Evolutionary conservation across 2,888 invertebrate species (phyloP).

Genomic region (Sisyra nigra): DNA sequence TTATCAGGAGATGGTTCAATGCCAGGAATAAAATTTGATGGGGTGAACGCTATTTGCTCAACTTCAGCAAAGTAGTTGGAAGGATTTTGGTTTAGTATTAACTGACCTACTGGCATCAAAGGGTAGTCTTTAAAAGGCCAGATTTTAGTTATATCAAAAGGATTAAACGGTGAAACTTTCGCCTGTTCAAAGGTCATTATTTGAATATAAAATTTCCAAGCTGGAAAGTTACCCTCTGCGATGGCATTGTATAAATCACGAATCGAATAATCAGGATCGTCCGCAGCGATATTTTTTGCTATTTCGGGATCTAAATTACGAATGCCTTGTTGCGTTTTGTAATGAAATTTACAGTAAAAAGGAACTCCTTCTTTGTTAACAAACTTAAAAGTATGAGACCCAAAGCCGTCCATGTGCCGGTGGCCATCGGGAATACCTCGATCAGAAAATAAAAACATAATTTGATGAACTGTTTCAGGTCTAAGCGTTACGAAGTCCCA

Average conservation of each 20-base stretch:
- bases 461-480: conserved; percentile 77
- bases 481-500: conserved; percentile 89
- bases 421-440: conserved; percentile 88
- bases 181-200: conserved; percentile 84
- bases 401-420: conserved; percentile 90
- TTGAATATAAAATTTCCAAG: conserved; percentile 72
- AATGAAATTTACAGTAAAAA: conserved; percentile 86
- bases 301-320: conserved; percentile 55
- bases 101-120: conserved; percentile 71
- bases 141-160: conserved; percentile 86
- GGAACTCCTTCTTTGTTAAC: conserved; percentile 34
- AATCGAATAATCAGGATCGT: conserved; percentile 79
- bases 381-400: conserved; percentile 85
- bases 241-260: conserved; percentile 86
- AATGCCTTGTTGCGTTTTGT: conserved; percentile 83
- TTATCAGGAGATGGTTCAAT: conserved; percentile 90
- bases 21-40: conserved; percentile 80
- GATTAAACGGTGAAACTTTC: conserved; percentile 60
- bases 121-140: conserved; percentile 85
- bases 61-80: conserved; percentile 88
- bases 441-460: conserved; percentile 73
- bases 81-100: conserved; percentile 78
- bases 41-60: conserved; percentile 84
- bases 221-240: conserved; percentile 49
- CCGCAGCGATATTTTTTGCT: conserved; percentile 52